Percentiles rank a stretch among this genome's conserved stretches.
Conservation (phyloP, 2,113 vertebrate species). For the Eptesicus fuscus region DNA sequence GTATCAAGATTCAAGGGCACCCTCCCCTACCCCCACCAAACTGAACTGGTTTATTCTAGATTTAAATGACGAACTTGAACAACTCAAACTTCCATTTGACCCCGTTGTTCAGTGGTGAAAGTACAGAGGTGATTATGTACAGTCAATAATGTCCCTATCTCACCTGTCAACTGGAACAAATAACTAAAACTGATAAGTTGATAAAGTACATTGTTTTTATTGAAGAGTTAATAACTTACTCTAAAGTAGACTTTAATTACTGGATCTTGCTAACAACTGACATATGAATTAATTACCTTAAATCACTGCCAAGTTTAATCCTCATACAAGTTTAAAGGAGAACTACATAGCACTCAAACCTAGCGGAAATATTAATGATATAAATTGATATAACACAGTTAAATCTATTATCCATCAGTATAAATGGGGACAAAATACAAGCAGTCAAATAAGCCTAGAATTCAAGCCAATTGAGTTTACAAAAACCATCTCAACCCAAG, state of each 20-base stretch:
- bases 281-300: constrained; percentile 76
- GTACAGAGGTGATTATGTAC: constrained; percentile 73
- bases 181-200: constrained; percentile 72
- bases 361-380: constrained; percentile 60
- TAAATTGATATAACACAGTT: constrained; percentile 33
- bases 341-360: constrained; percentile 47
- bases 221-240: constrained; percentile 71
- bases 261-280: constrained; percentile 64
- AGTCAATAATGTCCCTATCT: constrained; percentile 70
- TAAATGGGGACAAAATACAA: constrained; percentile 29
- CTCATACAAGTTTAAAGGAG: constrained; percentile 53
- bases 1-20: constrained; percentile 66
- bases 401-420: constrained; percentile 22
- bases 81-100: constrained; percentile 68
- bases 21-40: not conserved
- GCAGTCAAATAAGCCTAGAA: not conserved
- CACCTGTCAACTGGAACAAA: constrained; percentile 69
- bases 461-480: not conserved
- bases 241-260: constrained; percentile 72
- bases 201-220: constrained; percentile 71
- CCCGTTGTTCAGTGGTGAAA: constrained; percentile 61
- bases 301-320: constrained; percentile 72
- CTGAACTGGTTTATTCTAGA: constrained; percentile 65
- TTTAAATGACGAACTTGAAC: constrained; percentile 74
- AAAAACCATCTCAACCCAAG: not conserved